phyloP scores from a whole-genome alignment of 2,113 vertebrate genomes.

The Corydoras sp. region DNA sequence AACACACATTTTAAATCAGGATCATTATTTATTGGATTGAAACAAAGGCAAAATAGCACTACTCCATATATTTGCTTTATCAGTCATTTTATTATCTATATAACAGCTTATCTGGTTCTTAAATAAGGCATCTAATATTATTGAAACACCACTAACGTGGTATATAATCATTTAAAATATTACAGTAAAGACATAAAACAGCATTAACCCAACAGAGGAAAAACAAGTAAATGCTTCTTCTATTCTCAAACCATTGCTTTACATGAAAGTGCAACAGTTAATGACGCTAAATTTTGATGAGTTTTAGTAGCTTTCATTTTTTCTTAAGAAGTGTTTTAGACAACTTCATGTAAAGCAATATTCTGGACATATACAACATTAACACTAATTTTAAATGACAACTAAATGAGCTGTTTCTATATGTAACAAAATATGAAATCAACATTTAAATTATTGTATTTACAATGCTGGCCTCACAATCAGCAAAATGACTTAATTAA shows the following conservation, averaged over 20 bases:
- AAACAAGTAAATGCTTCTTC: not conserved
- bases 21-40: slow-evolving; percentile 23
- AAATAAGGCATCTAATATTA: slow-evolving; percentile 37
- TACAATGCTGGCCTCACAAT: too few species aligned
- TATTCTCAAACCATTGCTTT: not conserved
- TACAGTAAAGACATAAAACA: slow-evolving; percentile 32
- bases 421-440: too few species aligned
- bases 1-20: not conserved
- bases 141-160: slow-evolving; percentile 15
- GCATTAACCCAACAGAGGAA: not conserved
- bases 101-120: slow-evolving; percentile 3
- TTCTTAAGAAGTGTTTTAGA: too few species aligned
- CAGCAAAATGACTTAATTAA: too few species aligned
- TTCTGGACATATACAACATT: too few species aligned
- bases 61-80: slow-evolving; percentile 8
- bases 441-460: too few species aligned
- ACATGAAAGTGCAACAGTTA: slow-evolving; percentile 1
- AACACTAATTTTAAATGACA: too few species aligned
- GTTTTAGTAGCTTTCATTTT: too few species aligned
- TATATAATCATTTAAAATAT: not conserved
- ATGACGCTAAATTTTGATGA: not conserved
- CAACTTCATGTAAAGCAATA: too few species aligned
- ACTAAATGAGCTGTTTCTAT: too few species aligned
- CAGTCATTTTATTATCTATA: slow-evolving; percentile 13
- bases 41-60: slow-evolving; percentile 28